Percentiles rank a stretch among this genome's conserved stretches.
phyloP scores from a whole-genome alignment of 2,797 vertebrate species.

The Steatocranus sp. region DNA sequence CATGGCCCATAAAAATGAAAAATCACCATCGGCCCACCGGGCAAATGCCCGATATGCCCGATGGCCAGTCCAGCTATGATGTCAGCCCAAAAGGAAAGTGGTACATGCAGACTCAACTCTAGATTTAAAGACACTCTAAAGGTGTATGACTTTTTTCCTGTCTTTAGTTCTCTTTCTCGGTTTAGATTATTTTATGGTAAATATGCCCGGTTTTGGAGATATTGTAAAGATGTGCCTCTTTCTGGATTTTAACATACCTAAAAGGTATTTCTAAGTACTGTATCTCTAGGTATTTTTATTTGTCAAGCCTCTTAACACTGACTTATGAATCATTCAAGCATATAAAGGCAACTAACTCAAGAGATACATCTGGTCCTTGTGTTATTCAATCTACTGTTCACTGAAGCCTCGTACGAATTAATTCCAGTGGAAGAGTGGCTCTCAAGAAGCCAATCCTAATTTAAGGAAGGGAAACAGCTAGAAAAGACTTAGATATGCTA shows the following conservation, averaged over 20 bases:
- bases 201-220: background rate
- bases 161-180: background rate
- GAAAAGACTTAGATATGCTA: background rate
- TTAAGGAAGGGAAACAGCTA: background rate
- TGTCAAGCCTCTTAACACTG: background rate
- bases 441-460: background rate
- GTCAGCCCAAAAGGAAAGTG: background rate
- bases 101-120: background rate
- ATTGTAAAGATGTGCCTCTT: background rate
- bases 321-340: background rate
- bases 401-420: background rate
- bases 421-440: background rate
- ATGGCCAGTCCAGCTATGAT: no score
- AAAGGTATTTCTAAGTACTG: background rate
- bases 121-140: background rate
- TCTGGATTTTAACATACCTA: background rate
- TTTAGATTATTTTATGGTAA: background rate
- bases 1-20: no score
- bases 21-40: no score
- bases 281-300: accelerated
- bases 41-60: no score
- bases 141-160: background rate
- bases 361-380: background rate
- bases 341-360: background rate
- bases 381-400: background rate